Evolutionary conservation across 2,888 invertebrate genomes (phyloP).

Genomic region (Acanthosoma haemorrhoidale): DNA sequence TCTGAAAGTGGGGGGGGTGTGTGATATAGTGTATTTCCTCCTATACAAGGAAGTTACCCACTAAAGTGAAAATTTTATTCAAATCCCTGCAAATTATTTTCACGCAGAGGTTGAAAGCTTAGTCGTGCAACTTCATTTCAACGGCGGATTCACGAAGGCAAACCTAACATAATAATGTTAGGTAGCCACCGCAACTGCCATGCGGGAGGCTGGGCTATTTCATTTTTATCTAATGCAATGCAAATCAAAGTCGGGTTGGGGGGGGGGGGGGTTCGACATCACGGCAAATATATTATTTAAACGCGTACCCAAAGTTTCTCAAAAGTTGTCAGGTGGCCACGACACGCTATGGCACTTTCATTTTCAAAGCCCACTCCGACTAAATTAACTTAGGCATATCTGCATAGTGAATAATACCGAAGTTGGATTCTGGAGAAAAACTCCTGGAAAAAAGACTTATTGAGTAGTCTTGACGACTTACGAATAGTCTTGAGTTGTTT

Average conservation of each 20-base stretch:
- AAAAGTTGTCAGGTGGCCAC: too few relatives aligned
- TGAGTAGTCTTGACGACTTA: too few relatives aligned
- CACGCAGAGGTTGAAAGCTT: not conserved
- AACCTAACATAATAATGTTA: not conserved
- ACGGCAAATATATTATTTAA: slow-evolving; percentile 10
- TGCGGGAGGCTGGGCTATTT: not conserved
- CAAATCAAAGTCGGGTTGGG: not conserved
- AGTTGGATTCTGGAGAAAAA: too few relatives aligned
- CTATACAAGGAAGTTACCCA: not conserved
- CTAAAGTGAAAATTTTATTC: slow-evolving; percentile 10
- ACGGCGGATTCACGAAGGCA: slow-evolving; percentile 6
- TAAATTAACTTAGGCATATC: too few relatives aligned
- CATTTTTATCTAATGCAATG: slow-evolving; percentile 10
- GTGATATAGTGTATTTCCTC: not conserved
- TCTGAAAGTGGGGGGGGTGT: not conserved
- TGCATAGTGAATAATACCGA: too few relatives aligned
- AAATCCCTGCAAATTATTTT: slow-evolving; percentile 9
- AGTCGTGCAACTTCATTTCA: not conserved
- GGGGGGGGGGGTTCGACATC: too few relatives aligned
- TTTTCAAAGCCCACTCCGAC: too few relatives aligned
- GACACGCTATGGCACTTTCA: too few relatives aligned
- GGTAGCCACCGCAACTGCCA: not conserved
- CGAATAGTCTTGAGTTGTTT: too few relatives aligned
- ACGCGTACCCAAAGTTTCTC: not conserved
- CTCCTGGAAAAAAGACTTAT: too few relatives aligned